Evolutionary conservation across 2,888 invertebrate genomes (phyloP).

Genomic region (Hirtodrosophila trivittata): DNA sequence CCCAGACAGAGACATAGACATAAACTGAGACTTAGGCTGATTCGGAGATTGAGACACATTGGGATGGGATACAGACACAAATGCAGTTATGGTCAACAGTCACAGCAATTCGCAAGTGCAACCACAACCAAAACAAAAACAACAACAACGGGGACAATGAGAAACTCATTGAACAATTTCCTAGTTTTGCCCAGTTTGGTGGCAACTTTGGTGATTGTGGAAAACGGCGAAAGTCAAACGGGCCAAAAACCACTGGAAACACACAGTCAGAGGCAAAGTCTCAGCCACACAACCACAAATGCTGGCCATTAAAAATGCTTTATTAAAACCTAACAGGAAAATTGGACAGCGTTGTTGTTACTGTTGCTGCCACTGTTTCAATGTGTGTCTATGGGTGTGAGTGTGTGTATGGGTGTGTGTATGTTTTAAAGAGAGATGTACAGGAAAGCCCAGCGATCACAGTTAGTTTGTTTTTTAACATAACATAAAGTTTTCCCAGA

Average conservation of each 20-base stretch:
- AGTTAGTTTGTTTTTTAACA: constrained; percentile 26
- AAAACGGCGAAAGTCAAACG: constrained; percentile 63
- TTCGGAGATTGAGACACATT: neutral
- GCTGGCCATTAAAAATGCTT: constrained; percentile 65
- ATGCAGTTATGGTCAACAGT: constrained; percentile 41
- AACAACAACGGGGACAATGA: constrained; percentile 12
- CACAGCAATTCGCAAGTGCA: constrained; percentile 33
- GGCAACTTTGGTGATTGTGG: constrained; percentile 58
- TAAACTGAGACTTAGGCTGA: neutral
- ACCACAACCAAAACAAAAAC: constrained; percentile 21
- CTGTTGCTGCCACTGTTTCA: neutral
- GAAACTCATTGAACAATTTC: constrained; percentile 66
- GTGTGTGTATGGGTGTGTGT: neutral
- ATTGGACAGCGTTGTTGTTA: constrained; percentile 35
- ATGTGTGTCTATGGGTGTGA: constrained; percentile 6
- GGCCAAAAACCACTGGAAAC: constrained; percentile 20
- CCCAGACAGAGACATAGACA: neutral
- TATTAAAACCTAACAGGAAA: constrained; percentile 63
- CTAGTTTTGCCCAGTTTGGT: constrained; percentile 59
- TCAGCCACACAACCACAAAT: constrained; percentile 10
- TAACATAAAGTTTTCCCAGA: constrained; percentile 56
- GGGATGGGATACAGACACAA: constrained; percentile 31
- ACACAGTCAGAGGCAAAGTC: constrained; percentile 2
- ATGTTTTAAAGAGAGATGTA: constrained; percentile 28
- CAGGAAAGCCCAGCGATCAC: constrained; percentile 22